Percentiles rank a stretch among this genome's conserved stretches.
phyloP scores from a whole-genome alignment of 2,888 invertebrate species.

The Mayetiola destructor region DNA sequence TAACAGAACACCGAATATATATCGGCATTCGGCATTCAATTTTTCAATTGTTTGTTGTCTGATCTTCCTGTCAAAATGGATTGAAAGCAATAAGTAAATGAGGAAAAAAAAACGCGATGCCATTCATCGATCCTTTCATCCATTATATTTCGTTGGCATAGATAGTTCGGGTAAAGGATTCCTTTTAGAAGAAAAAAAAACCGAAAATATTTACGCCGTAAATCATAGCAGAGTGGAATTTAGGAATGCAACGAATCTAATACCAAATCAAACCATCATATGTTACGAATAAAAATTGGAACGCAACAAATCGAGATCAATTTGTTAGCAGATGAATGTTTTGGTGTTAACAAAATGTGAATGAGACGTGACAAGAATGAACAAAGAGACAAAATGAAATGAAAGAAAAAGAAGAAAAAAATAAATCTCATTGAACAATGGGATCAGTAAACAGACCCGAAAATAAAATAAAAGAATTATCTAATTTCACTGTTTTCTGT shows the following conservation, averaged over 20 bases:
- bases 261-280: not conserved
- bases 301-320: constrained; percentile 12
- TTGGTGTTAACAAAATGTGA: constrained; percentile 8
- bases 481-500: no score
- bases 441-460: no score
- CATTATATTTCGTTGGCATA: not conserved
- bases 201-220: not conserved
- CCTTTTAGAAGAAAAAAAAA: no score
- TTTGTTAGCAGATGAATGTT: no score
- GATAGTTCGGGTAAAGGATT: not conserved
- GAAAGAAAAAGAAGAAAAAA: not conserved
- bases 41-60: constrained; percentile 1
- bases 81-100: no score
- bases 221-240: not conserved
- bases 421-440: no score
- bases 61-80: not conserved
- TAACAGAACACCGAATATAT: no score
- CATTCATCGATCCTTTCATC: not conserved
- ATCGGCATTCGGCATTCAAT: no score
- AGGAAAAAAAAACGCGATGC: not conserved
- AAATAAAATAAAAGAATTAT: not conserved
- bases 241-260: not conserved
- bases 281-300: constrained; percentile 1
- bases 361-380: not conserved
- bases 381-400: not conserved